Evolutionary conservation across 2,113 vertebrate genomes (phyloP).

Genomic region (Misgurnus mizolepis): DNA sequence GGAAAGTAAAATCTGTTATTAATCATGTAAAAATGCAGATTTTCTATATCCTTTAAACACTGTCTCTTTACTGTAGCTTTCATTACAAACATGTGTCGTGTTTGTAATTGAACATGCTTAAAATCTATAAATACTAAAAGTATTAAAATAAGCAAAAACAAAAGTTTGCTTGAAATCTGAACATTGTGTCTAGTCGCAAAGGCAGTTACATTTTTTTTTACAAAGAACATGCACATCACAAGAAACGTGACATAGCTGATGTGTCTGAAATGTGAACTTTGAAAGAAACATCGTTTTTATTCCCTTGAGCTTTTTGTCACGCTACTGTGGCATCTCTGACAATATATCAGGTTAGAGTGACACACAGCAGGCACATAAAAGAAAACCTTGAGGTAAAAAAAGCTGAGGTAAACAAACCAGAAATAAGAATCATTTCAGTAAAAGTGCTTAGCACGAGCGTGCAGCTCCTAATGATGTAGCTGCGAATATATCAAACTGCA

Average conservation of each 20-base stretch:
- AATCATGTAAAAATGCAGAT: not conserved
- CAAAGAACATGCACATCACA: not conserved
- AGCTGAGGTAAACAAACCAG: conserved; percentile 40
- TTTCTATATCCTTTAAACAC: not conserved
- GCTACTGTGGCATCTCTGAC: conserved; percentile 21
- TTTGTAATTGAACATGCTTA: not conserved
- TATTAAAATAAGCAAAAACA: no score
- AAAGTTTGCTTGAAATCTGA: no score
- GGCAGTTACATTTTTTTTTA: not conserved
- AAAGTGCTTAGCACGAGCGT: conserved; percentile 33
- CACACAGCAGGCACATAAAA: conserved; percentile 34
- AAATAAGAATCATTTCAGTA: conserved; percentile 8
- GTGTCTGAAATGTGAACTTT: conserved; percentile 9
- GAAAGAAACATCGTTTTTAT: not conserved
- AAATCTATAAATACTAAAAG: not conserved
- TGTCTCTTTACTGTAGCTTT: not conserved
- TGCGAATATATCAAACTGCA: conserved; percentile 44
- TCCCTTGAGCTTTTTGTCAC: conserved; percentile 3
- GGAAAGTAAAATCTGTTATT: no score
- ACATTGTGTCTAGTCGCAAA: not conserved
- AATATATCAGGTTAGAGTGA: conserved; percentile 22
- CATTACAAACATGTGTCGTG: not conserved
- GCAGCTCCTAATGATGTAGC: conserved; percentile 39
- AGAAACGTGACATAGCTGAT: not conserved
- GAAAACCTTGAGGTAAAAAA: conserved; percentile 1